Conservation (phyloP, 2,113 vertebrate species). For the Gobiocypris rarus region DNA sequence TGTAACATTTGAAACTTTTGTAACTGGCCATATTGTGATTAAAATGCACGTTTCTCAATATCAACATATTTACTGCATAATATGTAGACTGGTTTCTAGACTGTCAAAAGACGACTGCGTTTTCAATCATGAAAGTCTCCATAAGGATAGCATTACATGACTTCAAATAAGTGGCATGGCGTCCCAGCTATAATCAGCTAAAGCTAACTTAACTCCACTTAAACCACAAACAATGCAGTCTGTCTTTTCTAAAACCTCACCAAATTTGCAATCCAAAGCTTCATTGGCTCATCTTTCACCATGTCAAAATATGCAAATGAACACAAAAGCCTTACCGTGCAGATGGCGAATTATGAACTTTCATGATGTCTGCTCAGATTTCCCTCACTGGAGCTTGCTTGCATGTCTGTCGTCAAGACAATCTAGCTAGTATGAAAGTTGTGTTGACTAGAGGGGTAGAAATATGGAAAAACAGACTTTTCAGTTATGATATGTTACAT, state of each 20-base stretch:
- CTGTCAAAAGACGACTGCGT: conserved; percentile 14
- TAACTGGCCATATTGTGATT: neutral
- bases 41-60: neutral
- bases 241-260: conserved; percentile 30
- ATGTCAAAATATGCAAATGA: conserved; percentile 23
- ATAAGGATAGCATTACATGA: conserved; percentile 38
- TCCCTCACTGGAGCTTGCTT: conserved; percentile 2
- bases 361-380: conserved; percentile 29
- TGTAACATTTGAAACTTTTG: neutral
- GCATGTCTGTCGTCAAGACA: conserved; percentile 29
- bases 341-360: conserved; percentile 23
- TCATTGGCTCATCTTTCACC: conserved; percentile 28
- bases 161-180: conserved; percentile 1
- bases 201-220: conserved; percentile 28
- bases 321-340: conserved; percentile 10
- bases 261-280: conserved; percentile 34
- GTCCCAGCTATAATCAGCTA: conserved; percentile 39
- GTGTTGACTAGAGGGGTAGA: conserved; percentile 8
- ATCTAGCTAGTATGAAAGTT: conserved; percentile 34
- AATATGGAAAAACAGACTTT: conserved; percentile 45
- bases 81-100: neutral
- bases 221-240: conserved; percentile 28
- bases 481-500: conserved; percentile 33
- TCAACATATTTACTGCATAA: neutral
- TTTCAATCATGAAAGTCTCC: conserved; percentile 38